Percentiles rank a stretch among this genome's conserved stretches.
phyloP scores from a whole-genome alignment of 2,797 vertebrate species.

The Ctenochaetus hawaiiensis region DNA sequence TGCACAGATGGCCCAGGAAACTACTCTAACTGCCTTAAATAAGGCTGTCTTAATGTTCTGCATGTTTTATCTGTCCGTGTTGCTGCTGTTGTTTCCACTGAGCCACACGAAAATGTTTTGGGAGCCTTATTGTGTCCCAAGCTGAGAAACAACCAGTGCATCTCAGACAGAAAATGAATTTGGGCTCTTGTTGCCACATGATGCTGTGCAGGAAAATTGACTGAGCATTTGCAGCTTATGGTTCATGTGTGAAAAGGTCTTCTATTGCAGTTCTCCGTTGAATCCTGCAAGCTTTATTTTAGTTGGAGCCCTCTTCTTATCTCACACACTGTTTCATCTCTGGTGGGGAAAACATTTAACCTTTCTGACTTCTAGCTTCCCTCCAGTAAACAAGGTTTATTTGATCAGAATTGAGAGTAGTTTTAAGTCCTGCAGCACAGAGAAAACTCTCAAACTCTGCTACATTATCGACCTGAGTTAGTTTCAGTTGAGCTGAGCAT shows the following conservation, averaged over 20 bases:
- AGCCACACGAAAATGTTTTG: too few relatives aligned
- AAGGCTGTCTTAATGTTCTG: not conserved
- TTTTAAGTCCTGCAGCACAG: constrained; percentile 16
- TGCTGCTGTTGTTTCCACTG: too few relatives aligned
- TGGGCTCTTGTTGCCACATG: constrained; percentile 7
- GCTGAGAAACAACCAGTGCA: constrained; percentile 14
- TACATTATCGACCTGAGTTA: constrained; percentile 8
- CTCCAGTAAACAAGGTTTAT: constrained; percentile 62
- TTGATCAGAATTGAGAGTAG: constrained; percentile 51
- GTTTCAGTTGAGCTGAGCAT: not conserved
- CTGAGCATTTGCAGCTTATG: constrained; percentile 2
- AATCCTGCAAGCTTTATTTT: constrained; percentile 39
- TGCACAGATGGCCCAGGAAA: constrained; percentile 13
- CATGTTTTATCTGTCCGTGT: too few relatives aligned
- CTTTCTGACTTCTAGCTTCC: constrained; percentile 29
- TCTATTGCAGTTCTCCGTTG: constrained; percentile 25
- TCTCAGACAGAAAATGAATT: constrained; percentile 22
- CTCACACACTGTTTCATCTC: constrained; percentile 48
- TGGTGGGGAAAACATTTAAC: constrained; percentile 57
- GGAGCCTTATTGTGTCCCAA: not conserved
- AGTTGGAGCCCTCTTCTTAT: constrained; percentile 37
- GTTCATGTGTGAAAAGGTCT: constrained; percentile 1
- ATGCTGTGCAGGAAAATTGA: constrained; percentile 18
- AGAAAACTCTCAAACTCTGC: constrained; percentile 12
- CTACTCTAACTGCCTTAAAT: not conserved